Conservation (phyloP, 2,113 vertebrate species). For the Numida meleagris region DNA sequence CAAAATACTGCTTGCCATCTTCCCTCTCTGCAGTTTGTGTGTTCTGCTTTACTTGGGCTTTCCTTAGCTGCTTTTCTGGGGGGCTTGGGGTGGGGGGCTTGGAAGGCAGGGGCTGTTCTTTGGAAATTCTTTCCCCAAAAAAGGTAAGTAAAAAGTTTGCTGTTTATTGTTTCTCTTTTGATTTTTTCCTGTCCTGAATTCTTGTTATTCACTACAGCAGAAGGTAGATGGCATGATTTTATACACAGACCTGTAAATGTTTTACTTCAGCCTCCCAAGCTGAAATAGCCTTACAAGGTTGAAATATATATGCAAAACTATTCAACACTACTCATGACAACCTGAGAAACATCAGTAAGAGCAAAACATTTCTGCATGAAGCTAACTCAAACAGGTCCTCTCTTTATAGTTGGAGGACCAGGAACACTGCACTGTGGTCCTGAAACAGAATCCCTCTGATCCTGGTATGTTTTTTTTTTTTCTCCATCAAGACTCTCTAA, state of each 20-base stretch:
- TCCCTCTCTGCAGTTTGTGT: not conserved
- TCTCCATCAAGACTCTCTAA: not conserved
- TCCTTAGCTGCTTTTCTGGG: not conserved
- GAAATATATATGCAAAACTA: not conserved
- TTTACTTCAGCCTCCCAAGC: not conserved
- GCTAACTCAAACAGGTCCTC: not conserved
- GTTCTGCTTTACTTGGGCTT: not conserved
- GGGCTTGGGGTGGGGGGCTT: not conserved
- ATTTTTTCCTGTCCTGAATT: not conserved
- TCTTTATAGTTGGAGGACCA: not conserved
- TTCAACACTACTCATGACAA: not conserved
- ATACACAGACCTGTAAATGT: not conserved
- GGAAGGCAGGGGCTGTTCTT: not conserved
- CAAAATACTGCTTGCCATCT: not conserved
- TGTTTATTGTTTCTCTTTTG: not conserved
- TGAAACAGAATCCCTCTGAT: not conserved
- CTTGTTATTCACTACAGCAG: not conserved
- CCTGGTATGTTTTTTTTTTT: not conserved
- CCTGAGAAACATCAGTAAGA: not conserved
- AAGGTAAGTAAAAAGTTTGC: slow-evolving; percentile 25
- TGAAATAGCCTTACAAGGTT: not conserved
- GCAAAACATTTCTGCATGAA: not conserved
- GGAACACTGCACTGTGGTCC: not conserved
- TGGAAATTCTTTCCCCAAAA: not conserved
- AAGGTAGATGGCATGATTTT: slow-evolving; percentile 1